Evolutionary conservation across 1,140 invertebrate species (phyloP), one percentile per base, ranked within the genome.

Genomic region (Saccostrea echinata): DNA sequence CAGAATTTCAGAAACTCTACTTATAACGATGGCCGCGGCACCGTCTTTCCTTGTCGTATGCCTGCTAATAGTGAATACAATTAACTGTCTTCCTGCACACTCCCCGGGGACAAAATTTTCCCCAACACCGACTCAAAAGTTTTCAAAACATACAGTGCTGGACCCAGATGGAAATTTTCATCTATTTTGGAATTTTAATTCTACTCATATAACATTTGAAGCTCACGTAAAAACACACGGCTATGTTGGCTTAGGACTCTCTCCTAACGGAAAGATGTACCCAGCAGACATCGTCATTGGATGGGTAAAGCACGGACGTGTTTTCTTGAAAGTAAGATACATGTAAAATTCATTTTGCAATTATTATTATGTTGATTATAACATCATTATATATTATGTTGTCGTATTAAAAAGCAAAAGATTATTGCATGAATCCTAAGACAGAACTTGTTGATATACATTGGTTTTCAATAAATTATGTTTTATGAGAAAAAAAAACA

Each of bases 161-260:
- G 88, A 89, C 33, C 13, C 71, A 6, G 61, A 85, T n/a, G 86
- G 84, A 21, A 96, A 95, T 88, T 94, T 95, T 51, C 93, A 95
- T 24, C 91, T 96, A 0, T 90, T 90, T 64, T 96, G 96, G 96
- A 95, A 95, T 35, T 94, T 95, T 2, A 95, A 96, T 61, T 95
- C 96, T 87, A 94, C 88, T 6, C 87, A 90, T 52, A 91, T 97
- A 91, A 97, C 96, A 84, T 97, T 97, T 94, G 96, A 97, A 95
- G 95, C 97, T 91, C 97, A 97, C 95, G 97, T 97, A 91, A 96
- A 96, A 94, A 97, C 97, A 71, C 96, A 96, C 90, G 97, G 97
- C 89, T 98, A 97, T 94, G 96, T 98, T 87, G 97, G 97, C 27
- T 96, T 98, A 91, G 97, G 97, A 84, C 97, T 97, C 93, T 97